Evolutionary conservation across 2,888 invertebrate genomes (phyloP), one percentile per base, ranked within the genome.

Genomic region (Norana najaformis): DNA sequence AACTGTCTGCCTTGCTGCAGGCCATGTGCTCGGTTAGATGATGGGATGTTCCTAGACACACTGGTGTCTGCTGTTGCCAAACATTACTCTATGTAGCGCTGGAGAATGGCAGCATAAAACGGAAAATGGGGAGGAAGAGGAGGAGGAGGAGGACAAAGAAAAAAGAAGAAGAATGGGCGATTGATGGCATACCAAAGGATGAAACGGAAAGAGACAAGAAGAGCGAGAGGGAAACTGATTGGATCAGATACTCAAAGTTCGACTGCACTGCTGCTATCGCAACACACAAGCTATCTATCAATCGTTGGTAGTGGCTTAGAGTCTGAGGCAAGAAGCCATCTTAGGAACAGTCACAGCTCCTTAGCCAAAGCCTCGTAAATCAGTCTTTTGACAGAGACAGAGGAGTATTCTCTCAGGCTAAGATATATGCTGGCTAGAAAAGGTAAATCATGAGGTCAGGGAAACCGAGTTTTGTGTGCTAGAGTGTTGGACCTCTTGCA

Each of bases 161-260:
- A 47, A 6, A 23, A 47, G 47, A 47, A 69, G n/a, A 69, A 69
- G 30, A n/a, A 11, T 30, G 11, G 69, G n/a, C 30, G 69, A 69
- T 69, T 69, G 69, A 69, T 69, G 69, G n/a, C 69, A 69, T 69
- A n/a, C n/a, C 69, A n/a, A 69, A 8, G n/a, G 69, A 69, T 69
- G 69, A 69, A 69, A 69, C 69, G 69, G 69, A 69, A 69, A 69
- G 30, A 69, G 69, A 69, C 69, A 69, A 69, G n/a, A n/a, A n/a
- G n/a, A n/a, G n/a, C n/a, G n/a, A n/a, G n/a, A n/a, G n/a, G n/a
- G n/a, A 69, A n/a, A 69, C 69, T n/a, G 69, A 69, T 69, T 69
- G 69, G 30, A 8, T 69, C 69, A n/a, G 69, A 69, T 69, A 69
- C n/a, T n/a, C 69, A 69, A n/a, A 69, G 69, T 69, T 69, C 69